Base-by-base conservation (phyloP, 1,140 invertebrate genomes). In the Drosophila ogumai region DNA sequence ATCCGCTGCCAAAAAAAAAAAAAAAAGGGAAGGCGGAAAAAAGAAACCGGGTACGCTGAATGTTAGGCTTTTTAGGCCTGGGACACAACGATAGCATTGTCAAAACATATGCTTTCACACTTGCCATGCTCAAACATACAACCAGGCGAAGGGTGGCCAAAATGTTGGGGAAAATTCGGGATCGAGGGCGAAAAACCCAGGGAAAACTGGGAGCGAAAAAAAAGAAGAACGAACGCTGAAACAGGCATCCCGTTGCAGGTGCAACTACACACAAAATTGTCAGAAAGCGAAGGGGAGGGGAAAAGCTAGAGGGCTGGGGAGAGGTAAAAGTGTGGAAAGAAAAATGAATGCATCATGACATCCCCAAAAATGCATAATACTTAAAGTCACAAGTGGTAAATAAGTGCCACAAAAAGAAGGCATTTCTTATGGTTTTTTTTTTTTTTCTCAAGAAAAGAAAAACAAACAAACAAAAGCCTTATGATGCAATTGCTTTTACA, bases 101-200 rank as follows among this genome's bases (percentile, higher is more conserved):
- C 63, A 80, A 88, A 88, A 88, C 84, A 88, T 90, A 90, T 88
- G 84, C 84, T 88, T 88, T 88, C 84, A 84, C 85, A 88, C 84
- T 72, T 75, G 80, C 74, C 75, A 79, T 43, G 69, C 71, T 56
- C 79, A 56, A 68, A 79, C 52, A 79, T 34, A 49, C 66, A 78
- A 40, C 52, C 52, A 1, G 50, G 6, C 12, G 6, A 5, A 1
- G 31, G 22, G 25, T 22, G 31, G 56, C 56, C 17, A 8, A 64
- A 38, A 38, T 47, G 60, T n/a, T 9, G 36, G 32, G 22, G 34
- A 25, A 59, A 41, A 31, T n/a, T 54, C 19, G 19, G 52, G 34
- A 36, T 15, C 13, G 19, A 22, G 22, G 25, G 50, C 50, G 19
- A 36, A 54, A 55, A 22, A 36, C 52, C 34, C 34, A 38, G 52